phyloP scores from a whole-genome alignment of 2,888 invertebrate species.

The Diaphora mendica region DNA sequence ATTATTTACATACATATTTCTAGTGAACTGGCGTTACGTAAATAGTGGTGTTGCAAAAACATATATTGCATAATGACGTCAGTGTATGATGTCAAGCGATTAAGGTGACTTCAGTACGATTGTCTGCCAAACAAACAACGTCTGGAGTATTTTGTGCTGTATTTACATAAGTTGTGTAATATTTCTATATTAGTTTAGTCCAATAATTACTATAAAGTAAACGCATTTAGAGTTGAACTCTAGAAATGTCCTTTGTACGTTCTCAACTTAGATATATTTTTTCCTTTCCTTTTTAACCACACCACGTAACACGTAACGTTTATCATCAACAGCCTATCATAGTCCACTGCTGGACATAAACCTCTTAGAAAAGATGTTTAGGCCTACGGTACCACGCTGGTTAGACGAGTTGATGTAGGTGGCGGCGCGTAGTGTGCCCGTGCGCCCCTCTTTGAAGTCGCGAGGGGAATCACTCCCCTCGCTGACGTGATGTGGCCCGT shows the following conservation, averaged over 20 bases:
- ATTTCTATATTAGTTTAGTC: background rate
- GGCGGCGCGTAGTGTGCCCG: no score
- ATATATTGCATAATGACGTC: conserved; percentile 21
- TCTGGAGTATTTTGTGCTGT: background rate
- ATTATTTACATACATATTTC: conserved; percentile 15
- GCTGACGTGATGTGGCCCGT: no score
- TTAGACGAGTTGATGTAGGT: no score
- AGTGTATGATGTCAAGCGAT: conserved; percentile 22
- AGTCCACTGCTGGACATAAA: no score
- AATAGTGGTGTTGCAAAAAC: conserved; percentile 16
- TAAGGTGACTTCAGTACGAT: conserved; percentile 8
- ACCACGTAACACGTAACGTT: no score
- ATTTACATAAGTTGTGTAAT: background rate
- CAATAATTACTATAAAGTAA: background rate
- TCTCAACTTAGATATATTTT: background rate
- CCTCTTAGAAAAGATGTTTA: no score
- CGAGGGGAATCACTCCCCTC: no score
- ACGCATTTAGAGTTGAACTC: background rate
- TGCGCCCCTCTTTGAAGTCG: no score
- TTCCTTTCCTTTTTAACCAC: background rate
- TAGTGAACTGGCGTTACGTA: conserved; percentile 16
- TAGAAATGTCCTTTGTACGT: background rate
- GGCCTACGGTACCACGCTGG: no score
- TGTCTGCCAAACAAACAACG: conserved; percentile 3
- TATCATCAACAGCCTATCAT: no score